phyloP scores from a whole-genome alignment of 2,113 vertebrate genomes.

The Vidua chalybeata region DNA sequence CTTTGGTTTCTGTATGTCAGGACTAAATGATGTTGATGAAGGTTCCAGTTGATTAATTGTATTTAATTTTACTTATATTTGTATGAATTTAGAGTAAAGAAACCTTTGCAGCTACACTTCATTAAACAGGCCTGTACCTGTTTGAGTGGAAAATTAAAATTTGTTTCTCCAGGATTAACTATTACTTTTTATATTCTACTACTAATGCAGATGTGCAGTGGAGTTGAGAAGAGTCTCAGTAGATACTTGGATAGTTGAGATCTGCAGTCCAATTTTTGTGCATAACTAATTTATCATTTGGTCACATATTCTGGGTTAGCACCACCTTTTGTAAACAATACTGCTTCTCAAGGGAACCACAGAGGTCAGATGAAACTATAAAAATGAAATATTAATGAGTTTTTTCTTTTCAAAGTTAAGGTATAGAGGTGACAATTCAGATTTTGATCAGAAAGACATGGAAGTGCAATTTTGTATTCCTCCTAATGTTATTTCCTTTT shows the following conservation, averaged over 20 bases:
- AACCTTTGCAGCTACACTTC: not conserved
- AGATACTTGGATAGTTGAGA: not conserved
- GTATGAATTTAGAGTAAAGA: not conserved
- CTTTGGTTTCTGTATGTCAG: not conserved
- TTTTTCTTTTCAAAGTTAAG: not conserved
- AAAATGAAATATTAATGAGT: not conserved
- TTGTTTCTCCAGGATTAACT: not conserved
- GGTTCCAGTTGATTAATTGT: not conserved
- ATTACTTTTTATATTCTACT: not conserved
- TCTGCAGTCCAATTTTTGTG: not conserved
- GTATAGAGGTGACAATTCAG: not conserved
- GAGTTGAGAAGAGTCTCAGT: not conserved
- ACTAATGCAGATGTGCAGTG: accelerated
- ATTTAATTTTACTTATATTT: not conserved
- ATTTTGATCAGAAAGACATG: not conserved
- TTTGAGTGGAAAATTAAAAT: not conserved
- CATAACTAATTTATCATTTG: not conserved
- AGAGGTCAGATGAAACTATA: not conserved
- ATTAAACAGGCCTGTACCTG: not conserved
- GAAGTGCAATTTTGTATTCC: not conserved
- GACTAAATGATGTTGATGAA: not conserved
- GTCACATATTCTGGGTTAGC: not conserved
- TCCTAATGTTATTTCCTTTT: not conserved
- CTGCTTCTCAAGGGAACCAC: not conserved
- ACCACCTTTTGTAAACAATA: not conserved